Percentiles rank a stretch among this genome's conserved stretches.
Conservation (phyloP, 2,888 invertebrate species). For the Dynastes hyllus region DNA sequence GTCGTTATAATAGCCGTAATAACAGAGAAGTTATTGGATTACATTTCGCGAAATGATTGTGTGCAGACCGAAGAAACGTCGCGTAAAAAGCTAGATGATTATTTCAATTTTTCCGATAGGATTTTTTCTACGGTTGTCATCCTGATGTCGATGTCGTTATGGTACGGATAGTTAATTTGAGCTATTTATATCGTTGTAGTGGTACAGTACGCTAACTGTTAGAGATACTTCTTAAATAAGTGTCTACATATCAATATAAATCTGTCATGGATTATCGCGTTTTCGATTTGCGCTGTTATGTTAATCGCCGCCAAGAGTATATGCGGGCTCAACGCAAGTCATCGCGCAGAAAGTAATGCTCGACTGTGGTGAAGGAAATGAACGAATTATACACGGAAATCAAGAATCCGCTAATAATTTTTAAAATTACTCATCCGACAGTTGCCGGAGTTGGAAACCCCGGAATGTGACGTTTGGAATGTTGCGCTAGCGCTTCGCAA, state of each 20-base stretch:
- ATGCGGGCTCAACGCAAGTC: not conserved
- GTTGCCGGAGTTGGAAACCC: not conserved
- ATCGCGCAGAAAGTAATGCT: constrained; percentile 1
- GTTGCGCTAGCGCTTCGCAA: not conserved
- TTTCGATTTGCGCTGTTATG: constrained; percentile 28
- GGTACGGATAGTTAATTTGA: not conserved
- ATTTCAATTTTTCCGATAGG: not conserved
- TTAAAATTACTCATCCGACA: constrained; percentile 3
- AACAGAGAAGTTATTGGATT: constrained; percentile 19
- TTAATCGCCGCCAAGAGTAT: constrained; percentile 2
- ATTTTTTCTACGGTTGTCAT: too few relatives aligned
- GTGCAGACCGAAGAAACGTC: not conserved
- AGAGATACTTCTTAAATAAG: constrained; percentile 12
- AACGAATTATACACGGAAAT: constrained; percentile 19
- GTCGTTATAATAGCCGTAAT: constrained; percentile 17
- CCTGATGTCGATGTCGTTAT: not conserved
- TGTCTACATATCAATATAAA: constrained; percentile 18
- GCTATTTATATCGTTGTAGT: not conserved
- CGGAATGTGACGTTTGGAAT: not conserved
- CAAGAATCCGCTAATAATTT: constrained; percentile 1
- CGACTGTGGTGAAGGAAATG: not conserved
- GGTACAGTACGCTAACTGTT: constrained; percentile 33
- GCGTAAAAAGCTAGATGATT: not conserved
- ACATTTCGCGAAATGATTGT: constrained; percentile 1
- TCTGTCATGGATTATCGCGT: constrained; percentile 30